Evolutionary conservation across 2,797 vertebrate genomes (phyloP).

Genomic region (Pangasius sanitwongsei): DNA sequence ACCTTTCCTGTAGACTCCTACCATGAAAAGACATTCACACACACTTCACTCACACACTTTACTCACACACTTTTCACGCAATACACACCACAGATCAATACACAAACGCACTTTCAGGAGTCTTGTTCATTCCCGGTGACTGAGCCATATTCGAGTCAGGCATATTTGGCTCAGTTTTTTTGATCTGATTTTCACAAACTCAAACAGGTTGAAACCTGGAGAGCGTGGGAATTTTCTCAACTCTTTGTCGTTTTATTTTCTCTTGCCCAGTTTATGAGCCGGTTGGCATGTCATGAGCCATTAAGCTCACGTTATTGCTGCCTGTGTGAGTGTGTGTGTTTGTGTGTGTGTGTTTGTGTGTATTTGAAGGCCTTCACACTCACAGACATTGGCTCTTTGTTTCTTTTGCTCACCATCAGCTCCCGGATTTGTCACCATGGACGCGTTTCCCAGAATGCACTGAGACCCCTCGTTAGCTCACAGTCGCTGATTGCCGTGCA

Average conservation of each 20-base stretch:
- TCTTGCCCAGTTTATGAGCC: conserved; percentile 32
- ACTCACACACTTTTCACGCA: not conserved
- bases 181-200: conserved; percentile 52
- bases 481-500: conserved; percentile 49
- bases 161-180: not conserved
- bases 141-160: not conserved
- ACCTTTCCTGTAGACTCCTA: not conserved
- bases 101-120: conserved; percentile 10
- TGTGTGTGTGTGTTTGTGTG: not conserved
- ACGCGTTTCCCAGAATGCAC: conserved; percentile 75
- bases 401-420: conserved; percentile 64
- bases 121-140: not conserved
- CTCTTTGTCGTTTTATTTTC: conserved; percentile 44
- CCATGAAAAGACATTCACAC: conserved; percentile 18
- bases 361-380: conserved; percentile 20
- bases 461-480: conserved; percentile 72
- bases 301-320: conserved; percentile 29
- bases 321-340: conserved; percentile 24
- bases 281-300: conserved; percentile 50
- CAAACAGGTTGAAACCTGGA: conserved; percentile 56
- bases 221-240: conserved; percentile 67
- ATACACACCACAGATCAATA: not conserved
- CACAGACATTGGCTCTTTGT: conserved; percentile 74
- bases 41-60: not conserved
- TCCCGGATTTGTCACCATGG: conserved; percentile 71